phyloP scores from a whole-genome alignment of 1,140 invertebrate genomes.

The Acromyrmex echinatior region DNA sequence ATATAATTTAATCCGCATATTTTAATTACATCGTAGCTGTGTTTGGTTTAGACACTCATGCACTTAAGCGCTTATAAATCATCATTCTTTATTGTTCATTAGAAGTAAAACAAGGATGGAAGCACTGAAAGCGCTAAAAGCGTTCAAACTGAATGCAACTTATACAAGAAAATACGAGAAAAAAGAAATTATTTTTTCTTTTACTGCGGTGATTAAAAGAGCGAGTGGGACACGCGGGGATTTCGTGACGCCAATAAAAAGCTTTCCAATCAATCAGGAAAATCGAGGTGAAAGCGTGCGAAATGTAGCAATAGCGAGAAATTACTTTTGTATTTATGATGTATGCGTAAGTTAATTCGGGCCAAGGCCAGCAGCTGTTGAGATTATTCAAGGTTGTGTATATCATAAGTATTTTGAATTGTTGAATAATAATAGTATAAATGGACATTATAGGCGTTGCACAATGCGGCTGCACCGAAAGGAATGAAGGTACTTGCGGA shows the following conservation, averaged over 20 bases:
- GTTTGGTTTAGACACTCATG: too few relatives aligned
- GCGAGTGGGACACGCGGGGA: background rate
- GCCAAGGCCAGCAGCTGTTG: slow-evolving; percentile 85
- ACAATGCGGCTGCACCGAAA: slow-evolving; percentile 53
- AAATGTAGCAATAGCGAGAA: slow-evolving; percentile 71
- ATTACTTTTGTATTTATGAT: slow-evolving; percentile 82
- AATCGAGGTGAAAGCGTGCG: slow-evolving; percentile 12
- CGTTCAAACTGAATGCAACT: too few relatives aligned
- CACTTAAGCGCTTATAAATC: too few relatives aligned
- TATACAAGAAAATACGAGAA: background rate
- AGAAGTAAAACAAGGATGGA: too few relatives aligned
- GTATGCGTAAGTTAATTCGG: slow-evolving; percentile 81
- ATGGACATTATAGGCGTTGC: slow-evolving; percentile 69
- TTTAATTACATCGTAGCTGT: background rate
- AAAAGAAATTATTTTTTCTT: background rate
- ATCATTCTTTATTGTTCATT: too few relatives aligned
- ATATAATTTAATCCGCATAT: background rate
- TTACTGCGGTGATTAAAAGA: background rate
- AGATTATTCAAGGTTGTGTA: slow-evolving; percentile 87
- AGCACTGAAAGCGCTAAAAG: too few relatives aligned
- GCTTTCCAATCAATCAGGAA: slow-evolving; percentile 21
- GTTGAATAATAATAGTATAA: slow-evolving; percentile 85
- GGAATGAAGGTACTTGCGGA: background rate
- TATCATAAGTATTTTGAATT: slow-evolving; percentile 87
- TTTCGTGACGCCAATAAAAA: background rate